Evolutionary conservation across 2,113 vertebrate species (phyloP), one percentile per base, ranked within the genome.

Genomic region (Mola mola): DNA sequence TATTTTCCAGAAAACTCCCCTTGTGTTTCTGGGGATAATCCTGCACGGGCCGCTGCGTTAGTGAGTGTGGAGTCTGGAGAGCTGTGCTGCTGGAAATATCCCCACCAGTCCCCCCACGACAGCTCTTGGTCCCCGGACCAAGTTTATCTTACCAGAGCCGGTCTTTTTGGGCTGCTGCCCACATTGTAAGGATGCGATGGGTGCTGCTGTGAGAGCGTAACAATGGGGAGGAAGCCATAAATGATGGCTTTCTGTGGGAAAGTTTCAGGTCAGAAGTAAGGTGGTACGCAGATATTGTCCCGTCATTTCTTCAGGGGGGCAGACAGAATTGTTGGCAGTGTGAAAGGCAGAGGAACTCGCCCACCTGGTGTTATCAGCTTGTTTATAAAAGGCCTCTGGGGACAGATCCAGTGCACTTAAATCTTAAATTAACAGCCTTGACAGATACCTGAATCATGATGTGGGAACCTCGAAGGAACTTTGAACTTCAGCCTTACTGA

Each of bases 221-320:
- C 82, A 88, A 90, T 86, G 33, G 82, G 64, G 66, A 72, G 88
- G 83, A 90, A 88, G 69, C 67, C 57, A 65, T 47, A 67, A 49
- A 50, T 37, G 66, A 57, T 49, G 38, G 61, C 56, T 66, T 85
- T 70, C 66, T 60, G 59, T 74, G 77, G 64, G 78, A 69, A 56
- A 79, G 69, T 52, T 16, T n/a, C n/a, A n/a, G n/a, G n/a, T n/a
- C n/a, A 46, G 19, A 60, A 64, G 61, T 47, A 46, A 43, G 46
- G 58, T 49, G 19, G 51, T 38, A 60, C 48, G 47, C 21, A 61
- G 44, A 82, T 66, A 81, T 69, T 78, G 70, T 81, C 43, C 66
- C 72, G 78, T 73, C 70, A 68, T 47, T 9, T 71, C n/a, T 37
- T 17, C 33, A 41, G n/a, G 25, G 15, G 38, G 34, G 3, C 20